Evolutionary conservation across 2,888 invertebrate genomes (phyloP), one percentile per base, ranked within the genome.

Genomic region (Tuberolachnus salignus): DNA sequence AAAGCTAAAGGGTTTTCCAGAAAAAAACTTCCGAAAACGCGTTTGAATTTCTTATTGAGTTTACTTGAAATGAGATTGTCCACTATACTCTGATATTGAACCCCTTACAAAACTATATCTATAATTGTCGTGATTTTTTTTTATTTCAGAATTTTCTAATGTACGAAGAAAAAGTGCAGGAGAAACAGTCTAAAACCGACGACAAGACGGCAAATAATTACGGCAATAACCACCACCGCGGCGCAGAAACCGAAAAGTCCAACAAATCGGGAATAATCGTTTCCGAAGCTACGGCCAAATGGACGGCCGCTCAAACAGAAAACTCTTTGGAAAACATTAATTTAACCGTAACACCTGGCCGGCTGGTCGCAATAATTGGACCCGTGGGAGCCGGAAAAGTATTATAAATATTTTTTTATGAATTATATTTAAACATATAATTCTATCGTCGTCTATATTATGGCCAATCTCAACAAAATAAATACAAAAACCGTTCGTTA

Each of bases 361-460:
- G 89, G 82, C 84, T 91, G 16, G 88, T 92, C 81, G 91, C 91
- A 14, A 88, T 93, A 55, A 90, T 93, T 70, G 93, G 93, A 10
- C 88, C 91, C 72, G 92, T 93, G 0, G 93, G 93, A 10, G 87
- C 91, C 46, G 93, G 93, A 67, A 94, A 93, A 88, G 89, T 88
- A 84, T n/a, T n/a, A n/a, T n/a, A n/a, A n/a, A n/a, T 87, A 87
- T 80, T 57, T 34, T 4, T 34, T n/a, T n/a, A n/a, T n/a, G n/a
- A n/a, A n/a, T n/a, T n/a, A n/a, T n/a, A n/a, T n/a, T n/a, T n/a
- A n/a, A n/a, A n/a, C n/a, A n/a, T n/a, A n/a, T n/a, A n/a, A n/a
- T n/a, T n/a, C n/a, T n/a, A n/a, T n/a, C n/a, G n/a, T n/a, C n/a
- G n/a, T n/a, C n/a, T n/a, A n/a, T n/a, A n/a, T n/a, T n/a, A n/a